phyloP scores from a whole-genome alignment of 2,113 vertebrate species.

The Sinocyclocheilus anshuiensis region DNA sequence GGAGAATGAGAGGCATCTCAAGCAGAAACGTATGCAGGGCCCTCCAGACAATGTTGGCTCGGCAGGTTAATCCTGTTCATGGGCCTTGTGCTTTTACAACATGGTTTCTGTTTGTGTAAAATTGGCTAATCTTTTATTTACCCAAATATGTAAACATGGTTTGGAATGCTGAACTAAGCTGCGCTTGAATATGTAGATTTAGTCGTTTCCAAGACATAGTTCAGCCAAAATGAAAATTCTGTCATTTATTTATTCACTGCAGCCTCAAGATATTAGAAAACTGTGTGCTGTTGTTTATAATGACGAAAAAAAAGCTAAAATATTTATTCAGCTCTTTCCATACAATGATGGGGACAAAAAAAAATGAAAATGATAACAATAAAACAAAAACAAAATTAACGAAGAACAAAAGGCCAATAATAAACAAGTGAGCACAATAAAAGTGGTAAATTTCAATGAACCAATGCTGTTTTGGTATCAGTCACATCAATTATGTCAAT shows the following conservation, averaged over 20 bases:
- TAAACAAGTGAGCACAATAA: not conserved
- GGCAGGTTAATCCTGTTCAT: slow-evolving; percentile 16
- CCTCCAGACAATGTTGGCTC: slow-evolving; percentile 15
- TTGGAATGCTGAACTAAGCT: slow-evolving; percentile 25
- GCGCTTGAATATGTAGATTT: not conserved
- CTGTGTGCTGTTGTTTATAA: not conserved
- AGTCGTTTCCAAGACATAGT: not conserved
- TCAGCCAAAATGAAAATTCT: not conserved
- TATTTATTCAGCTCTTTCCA: not conserved
- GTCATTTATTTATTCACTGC: not conserved
- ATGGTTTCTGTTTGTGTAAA: not conserved
- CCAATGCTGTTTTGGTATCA: too few species aligned
- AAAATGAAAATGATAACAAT: not conserved
- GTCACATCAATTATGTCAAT: too few species aligned
- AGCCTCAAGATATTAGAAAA: not conserved
- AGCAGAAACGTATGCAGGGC: not conserved
- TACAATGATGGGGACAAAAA: not conserved
- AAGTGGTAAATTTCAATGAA: too few species aligned
- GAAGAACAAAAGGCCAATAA: not conserved
- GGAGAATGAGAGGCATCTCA: not conserved
- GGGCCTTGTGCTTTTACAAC: slow-evolving; percentile 11
- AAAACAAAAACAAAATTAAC: not conserved
- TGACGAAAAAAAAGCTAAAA: not conserved
- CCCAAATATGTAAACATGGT: not conserved
- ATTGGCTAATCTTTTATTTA: slow-evolving; percentile 31